Base-by-base conservation (phyloP, 2,113 vertebrate genomes). In the Thalassoma bifasciatum region DNA sequence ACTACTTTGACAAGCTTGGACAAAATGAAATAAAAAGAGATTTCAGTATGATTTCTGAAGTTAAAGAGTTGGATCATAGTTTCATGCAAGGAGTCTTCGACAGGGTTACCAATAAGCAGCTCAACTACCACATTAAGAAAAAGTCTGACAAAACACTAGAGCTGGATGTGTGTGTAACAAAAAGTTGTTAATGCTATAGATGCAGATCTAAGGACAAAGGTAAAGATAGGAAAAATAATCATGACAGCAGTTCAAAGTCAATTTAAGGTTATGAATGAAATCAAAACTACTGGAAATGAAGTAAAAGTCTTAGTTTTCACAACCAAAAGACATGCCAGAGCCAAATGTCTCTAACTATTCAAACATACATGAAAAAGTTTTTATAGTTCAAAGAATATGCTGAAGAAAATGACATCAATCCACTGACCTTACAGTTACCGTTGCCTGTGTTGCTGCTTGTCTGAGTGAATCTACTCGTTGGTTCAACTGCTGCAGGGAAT, bases 391-490 rank as follows among this genome's bases (percentile, higher is more conserved):
- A 78, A 67, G 1, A 40, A 47, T 52, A 19, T 6, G 21, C 7
- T 17, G 10, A 72, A 0, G 14, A 19, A 52, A 67, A 53, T 1
- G 8, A 1, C 5, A 22, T 7, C 3, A 4, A 30, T 16, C 26
- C 30, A 80, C 91, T 70, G 51, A 91, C 89, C 91, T 86, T 61
- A 12, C 26, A 53, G 22, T n/a, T n/a, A n/a, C 30, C 42, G 21
- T n/a, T 66, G 7, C 5, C 26, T 62, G 59, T 37, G 46, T 34
- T 51, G 38, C 14, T 14, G 51, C 60, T n/a, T 54, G 75, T 80
- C 77, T 23, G 22, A 62, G 30, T 54, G 56, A 49, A 61, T 58
- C 5, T 50, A 17, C 36, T 52, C 76, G 61, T 14, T 21, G n/a
- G 37, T 26, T 86, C 21, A 73, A 54, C 26, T 65, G 60, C 62